Percentiles rank a stretch among this genome's conserved stretches.
phyloP scores from a whole-genome alignment of 1,140 invertebrate genomes.

The Pantala flavescens region DNA sequence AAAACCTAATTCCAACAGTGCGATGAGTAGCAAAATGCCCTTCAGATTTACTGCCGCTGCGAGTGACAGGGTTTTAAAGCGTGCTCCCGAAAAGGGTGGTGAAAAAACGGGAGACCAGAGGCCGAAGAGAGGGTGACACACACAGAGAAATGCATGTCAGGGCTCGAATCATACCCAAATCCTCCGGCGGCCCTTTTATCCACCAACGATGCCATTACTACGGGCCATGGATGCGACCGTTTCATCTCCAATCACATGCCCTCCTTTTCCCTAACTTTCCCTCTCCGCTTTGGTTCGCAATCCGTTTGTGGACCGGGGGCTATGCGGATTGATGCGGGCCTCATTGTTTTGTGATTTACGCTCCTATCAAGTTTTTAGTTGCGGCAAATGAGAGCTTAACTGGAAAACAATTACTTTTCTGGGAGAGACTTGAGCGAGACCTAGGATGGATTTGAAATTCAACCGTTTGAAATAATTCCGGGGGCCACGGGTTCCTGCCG shows the following conservation, averaged over 20 bases:
- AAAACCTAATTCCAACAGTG: too few relatives aligned
- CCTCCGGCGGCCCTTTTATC: background rate
- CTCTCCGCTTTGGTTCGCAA: background rate
- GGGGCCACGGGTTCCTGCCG: too few relatives aligned
- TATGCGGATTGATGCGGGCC: background rate
- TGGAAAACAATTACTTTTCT: background rate
- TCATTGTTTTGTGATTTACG: background rate
- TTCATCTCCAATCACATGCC: conserved; percentile 1
- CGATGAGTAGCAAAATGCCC: too few relatives aligned
- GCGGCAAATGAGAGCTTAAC: background rate
- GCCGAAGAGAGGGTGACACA: background rate
- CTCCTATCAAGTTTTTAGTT: background rate
- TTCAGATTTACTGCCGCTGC: too few relatives aligned
- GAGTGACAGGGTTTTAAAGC: too few relatives aligned
- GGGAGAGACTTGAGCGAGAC: background rate
- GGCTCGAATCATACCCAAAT: background rate
- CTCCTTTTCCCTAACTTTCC: background rate
- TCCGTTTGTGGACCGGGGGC: background rate
- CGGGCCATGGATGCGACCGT: background rate
- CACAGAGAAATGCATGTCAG: background rate
- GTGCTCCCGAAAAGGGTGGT: background rate
- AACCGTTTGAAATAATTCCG: too few relatives aligned
- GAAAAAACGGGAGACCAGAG: background rate
- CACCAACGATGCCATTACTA: background rate
- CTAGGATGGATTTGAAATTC: too few relatives aligned